Evolutionary conservation across 2,888 invertebrate species (phyloP).

Genomic region (Eulithis testata): DNA sequence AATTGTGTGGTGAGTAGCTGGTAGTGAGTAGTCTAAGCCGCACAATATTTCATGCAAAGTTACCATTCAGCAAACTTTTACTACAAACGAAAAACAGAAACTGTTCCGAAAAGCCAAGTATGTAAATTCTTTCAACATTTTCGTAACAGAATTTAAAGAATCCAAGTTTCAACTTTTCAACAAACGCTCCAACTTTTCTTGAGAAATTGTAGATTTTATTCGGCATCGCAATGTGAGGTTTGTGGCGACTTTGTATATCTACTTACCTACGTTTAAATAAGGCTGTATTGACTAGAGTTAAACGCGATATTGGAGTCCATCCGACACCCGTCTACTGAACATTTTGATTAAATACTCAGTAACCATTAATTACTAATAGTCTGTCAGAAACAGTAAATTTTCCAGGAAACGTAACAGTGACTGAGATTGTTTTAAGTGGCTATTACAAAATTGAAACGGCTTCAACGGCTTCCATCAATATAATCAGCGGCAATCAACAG

Average conservation of each 20-base stretch:
- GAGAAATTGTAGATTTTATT: no score
- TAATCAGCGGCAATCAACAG: conserved; percentile 29
- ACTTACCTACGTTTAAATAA: no score
- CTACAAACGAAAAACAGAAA: conserved; percentile 15
- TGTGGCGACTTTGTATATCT: background rate
- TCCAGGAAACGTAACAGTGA: conserved; percentile 2
- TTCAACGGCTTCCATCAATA: conserved; percentile 28
- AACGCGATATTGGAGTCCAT: no score
- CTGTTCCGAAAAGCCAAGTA: conserved; percentile 18
- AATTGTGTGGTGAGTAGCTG: no score
- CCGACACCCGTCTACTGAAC: background rate
- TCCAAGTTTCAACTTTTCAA: conserved; percentile 28
- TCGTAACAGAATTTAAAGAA: conserved; percentile 30
- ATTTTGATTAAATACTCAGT: background rate
- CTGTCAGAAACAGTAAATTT: conserved; percentile 10
- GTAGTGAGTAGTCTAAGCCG: no score
- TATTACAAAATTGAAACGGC: conserved; percentile 14
- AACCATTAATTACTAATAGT: background rate
- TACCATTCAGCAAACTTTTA: conserved; percentile 1
- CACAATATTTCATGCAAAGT: background rate
- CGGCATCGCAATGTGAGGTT: background rate
- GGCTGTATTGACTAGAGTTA: no score
- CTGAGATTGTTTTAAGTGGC: conserved; percentile 11
- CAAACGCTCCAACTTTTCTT: conserved; percentile 25
- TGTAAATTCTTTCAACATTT: conserved; percentile 29